A percentile compares a stretch with the other conserved stretches of the same genome.
These are phyloP conservation scores for Sinotaia quadrata DNA, from an alignment of 2,888 invertebrate genomes.

Conservation along the genomic window DNA sequence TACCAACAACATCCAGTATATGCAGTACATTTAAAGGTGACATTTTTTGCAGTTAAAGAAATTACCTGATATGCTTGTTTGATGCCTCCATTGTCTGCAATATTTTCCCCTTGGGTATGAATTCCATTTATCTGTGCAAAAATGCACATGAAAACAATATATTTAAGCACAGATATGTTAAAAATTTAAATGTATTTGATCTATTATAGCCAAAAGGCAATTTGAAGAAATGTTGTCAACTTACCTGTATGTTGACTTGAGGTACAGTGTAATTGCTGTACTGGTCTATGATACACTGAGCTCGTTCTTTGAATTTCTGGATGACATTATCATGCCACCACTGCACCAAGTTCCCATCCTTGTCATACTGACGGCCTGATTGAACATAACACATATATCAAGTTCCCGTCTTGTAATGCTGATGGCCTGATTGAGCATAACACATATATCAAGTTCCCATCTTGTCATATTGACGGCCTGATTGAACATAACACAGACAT, in stretches of 20 bases:
- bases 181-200: not conserved
- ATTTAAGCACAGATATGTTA: not conserved
- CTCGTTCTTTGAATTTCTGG: constrained; percentile 87
- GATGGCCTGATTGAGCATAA: constrained; percentile 78
- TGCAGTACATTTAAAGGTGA: constrained; percentile 56
- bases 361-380: constrained; percentile 91
- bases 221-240: constrained; percentile 8
- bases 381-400: too few relatives aligned
- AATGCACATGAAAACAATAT: not conserved
- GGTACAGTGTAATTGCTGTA: constrained; percentile 87
- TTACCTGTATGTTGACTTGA: constrained; percentile 63
- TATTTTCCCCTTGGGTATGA: constrained; percentile 94
- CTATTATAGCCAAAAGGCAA: not conserved
- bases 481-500: too few relatives aligned
- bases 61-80: constrained; percentile 83
- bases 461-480: constrained; percentile 93
- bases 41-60: not conserved
- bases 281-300: constrained; percentile 91
- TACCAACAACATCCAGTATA: not conserved
- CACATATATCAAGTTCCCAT: constrained; percentile 95
- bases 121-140: constrained; percentile 83
- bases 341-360: constrained; percentile 92
- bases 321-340: constrained; percentile 99
- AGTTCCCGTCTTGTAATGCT: constrained; percentile 96
- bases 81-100: constrained; percentile 94